Base-by-base conservation (phyloP, 2,888 invertebrate species). In the Epistrophe eligans region DNA sequence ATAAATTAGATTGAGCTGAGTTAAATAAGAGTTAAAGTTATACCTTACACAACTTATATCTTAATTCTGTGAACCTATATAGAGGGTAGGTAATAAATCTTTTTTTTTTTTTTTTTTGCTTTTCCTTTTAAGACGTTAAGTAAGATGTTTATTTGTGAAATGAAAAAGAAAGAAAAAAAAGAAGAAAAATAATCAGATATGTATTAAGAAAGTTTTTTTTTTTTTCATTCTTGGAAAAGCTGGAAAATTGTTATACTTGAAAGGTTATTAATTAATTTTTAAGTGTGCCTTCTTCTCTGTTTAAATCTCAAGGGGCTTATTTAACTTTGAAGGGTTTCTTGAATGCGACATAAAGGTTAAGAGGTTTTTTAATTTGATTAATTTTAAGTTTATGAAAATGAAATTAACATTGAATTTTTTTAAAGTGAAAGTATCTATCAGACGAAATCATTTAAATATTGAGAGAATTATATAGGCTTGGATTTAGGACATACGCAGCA, bases 1-100 rank as follows among this genome's bases (percentile, higher is more conserved):
- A 67, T 67, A 67, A 67, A 67, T 50, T 67, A 67, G 48, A 67
- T 67, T 35, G 19, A 19, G 45, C 13, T 15, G 4, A 66, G 66
- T 66, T 66, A 66, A 60, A 66, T 50, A 45, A 66, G 66, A 50
- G 35, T 67, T 67, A 67, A 67, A 67, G 19, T 24, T 24, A 45
- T 66, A 48, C 48, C 67, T 50, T 40, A 24, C 35, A 50, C 19
- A 67, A 50, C 13, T 48, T 66, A 17, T 66, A 28, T 66, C 66
- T 66, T 66, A 48, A 48, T 66, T 67, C 19, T n/a, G n/a, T n/a
- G n/a, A n/a, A n/a, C n/a, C n/a, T 50, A 19, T 24, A 24, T 24
- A 24, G 48, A 50, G 50, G 19, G 50, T 17, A 19, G 19, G 50
- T 28, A 38, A 67, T 67, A 67, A 67, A 67, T 67, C 67, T 67